Evolutionary conservation across 1,140 invertebrate species (phyloP).

Genomic region (Apis laboriosa): DNA sequence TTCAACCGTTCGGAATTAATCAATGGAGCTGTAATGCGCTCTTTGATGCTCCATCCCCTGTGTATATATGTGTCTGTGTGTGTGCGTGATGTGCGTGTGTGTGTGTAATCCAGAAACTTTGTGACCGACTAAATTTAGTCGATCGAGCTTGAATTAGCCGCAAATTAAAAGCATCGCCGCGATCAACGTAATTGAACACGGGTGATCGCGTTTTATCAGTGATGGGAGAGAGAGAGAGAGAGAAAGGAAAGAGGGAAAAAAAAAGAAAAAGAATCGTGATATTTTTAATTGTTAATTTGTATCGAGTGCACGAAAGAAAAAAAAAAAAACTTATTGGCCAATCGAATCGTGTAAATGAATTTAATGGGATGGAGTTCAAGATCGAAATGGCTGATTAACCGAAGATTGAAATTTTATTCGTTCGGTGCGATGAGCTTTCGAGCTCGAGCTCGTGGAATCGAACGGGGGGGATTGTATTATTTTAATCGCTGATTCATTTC

Average conservation of each 20-base stretch:
- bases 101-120: not conserved
- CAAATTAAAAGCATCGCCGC: not conserved
- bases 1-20: conserved; percentile 11
- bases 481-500: not conserved
- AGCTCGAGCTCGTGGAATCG: not conserved
- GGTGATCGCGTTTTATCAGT: not conserved
- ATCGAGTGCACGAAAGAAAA: not conserved
- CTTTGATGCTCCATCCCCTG: not conserved
- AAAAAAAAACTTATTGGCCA: not conserved
- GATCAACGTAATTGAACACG: too few species aligned
- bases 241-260: not conserved
- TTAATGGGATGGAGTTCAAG: not conserved
- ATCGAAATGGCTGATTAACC: not conserved
- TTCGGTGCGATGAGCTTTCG: not conserved
- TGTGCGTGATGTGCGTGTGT: too few species aligned
- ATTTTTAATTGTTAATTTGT: not conserved
- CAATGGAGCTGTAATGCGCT: not conserved
- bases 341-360: not conserved
- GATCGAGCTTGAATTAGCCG: not conserved
- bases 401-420: not conserved
- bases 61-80: too few species aligned
- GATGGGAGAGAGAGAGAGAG: not conserved
- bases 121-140: not conserved
- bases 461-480: not conserved
- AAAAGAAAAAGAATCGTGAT: not conserved